Percentiles rank a stretch among this genome's conserved stretches.
phyloP scores from a whole-genome alignment of 2,797 vertebrate species.

The Pitangus sulphuratus region DNA sequence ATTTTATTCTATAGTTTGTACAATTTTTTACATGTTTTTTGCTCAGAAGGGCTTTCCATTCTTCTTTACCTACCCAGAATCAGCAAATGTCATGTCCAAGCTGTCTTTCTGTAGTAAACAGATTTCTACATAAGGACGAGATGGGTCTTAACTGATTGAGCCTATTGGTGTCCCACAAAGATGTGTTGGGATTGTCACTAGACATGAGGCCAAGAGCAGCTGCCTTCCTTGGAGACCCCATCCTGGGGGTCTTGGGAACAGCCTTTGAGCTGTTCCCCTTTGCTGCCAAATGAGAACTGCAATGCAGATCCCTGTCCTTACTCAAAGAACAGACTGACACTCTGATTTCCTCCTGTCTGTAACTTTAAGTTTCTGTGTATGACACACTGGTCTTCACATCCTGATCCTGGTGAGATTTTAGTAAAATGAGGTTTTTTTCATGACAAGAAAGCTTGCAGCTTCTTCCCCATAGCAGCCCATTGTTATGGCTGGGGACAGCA shows the following conservation, averaged over 20 bases:
- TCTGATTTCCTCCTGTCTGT: background rate
- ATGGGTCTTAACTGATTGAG: background rate
- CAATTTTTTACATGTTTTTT: background rate
- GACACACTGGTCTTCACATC: background rate
- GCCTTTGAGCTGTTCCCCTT: background rate
- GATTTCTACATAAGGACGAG: background rate
- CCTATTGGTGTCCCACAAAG: background rate
- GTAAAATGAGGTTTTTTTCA: background rate
- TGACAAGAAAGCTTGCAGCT: background rate
- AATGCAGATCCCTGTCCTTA: background rate
- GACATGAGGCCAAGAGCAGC: background rate
- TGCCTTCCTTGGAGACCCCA: background rate
- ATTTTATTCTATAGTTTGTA: background rate
- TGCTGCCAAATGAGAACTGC: background rate
- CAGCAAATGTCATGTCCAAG: background rate
- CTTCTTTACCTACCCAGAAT: background rate
- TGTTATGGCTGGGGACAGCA: slow-evolving; percentile 20
- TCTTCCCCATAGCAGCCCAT: background rate
- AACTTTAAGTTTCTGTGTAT: background rate
- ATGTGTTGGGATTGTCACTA: background rate
- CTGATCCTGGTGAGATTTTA: background rate
- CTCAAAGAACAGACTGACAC: background rate
- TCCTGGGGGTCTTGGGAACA: background rate
- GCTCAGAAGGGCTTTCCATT: background rate
- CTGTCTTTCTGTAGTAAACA: background rate